Conservation (phyloP, 1,140 invertebrate genomes). For the Phthorimaea operculella region DNA sequence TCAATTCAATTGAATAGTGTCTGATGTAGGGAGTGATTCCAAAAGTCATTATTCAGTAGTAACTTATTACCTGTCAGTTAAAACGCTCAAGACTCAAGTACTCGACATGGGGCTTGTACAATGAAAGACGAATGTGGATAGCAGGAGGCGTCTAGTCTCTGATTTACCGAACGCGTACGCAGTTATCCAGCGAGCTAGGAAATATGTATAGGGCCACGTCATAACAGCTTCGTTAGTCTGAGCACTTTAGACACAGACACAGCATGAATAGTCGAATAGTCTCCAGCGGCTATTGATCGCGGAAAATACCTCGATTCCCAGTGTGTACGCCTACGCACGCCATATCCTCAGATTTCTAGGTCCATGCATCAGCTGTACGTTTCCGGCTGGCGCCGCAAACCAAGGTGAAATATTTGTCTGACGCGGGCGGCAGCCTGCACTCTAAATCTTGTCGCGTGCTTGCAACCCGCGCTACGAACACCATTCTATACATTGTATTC, state of each 20-base stretch:
- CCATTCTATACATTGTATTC: conserved; percentile 2
- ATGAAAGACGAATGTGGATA: conserved; percentile 21
- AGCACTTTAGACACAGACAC: conserved; percentile 1
- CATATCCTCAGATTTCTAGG: conserved; percentile 5
- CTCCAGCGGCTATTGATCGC: neutral
- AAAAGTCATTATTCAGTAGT: conserved; percentile 6
- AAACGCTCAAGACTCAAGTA: conserved; percentile 3
- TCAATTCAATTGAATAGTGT: conserved; percentile 7
- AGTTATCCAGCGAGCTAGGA: neutral
- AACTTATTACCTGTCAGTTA: conserved; percentile 4
- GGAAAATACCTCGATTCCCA: neutral
- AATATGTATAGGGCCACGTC: neutral
- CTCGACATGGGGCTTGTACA: conserved; percentile 18
- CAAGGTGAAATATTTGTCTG: conserved; percentile 50
- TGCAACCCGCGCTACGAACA: conserved; percentile 18
- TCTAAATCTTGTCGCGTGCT: conserved; percentile 58
- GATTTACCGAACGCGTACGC: conserved; percentile 14
- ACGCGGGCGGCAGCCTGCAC: conserved; percentile 23
- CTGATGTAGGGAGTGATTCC: conserved; percentile 5
- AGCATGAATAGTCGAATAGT: neutral
- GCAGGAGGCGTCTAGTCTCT: conserved; percentile 6
- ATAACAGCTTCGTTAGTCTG: neutral
- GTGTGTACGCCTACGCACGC: conserved; percentile 1
- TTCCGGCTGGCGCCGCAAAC: conserved; percentile 30
- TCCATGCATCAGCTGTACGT: conserved; percentile 9